Evolutionary conservation across 2,113 vertebrate genomes (phyloP).

Genomic region (Pomatorhinus ruficollis): DNA sequence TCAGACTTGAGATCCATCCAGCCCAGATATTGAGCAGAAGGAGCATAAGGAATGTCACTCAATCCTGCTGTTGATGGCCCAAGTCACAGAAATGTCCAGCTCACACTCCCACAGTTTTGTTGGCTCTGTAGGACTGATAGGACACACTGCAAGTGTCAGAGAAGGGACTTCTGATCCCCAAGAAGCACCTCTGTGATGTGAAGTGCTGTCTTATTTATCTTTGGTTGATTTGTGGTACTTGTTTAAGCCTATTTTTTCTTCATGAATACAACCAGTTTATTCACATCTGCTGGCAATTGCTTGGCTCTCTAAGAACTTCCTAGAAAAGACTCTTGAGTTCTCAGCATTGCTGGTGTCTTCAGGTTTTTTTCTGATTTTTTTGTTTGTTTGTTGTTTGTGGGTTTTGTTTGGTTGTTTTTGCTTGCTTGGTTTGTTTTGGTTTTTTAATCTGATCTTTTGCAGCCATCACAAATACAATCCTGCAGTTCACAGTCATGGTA

Average conservation of each 20-base stretch:
- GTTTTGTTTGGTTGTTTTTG: not conserved
- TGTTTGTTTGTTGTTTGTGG: not conserved
- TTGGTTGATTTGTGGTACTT: not conserved
- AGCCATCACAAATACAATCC: not conserved
- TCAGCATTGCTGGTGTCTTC: not conserved
- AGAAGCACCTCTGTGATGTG: not conserved
- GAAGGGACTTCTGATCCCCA: not conserved
- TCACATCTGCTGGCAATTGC: not conserved
- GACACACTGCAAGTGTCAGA: not conserved
- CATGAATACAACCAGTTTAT: not conserved
- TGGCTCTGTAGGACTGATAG: not conserved
- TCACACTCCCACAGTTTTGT: not conserved
- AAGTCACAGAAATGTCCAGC: not conserved
- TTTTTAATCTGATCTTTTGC: not conserved
- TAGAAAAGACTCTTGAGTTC: not conserved
- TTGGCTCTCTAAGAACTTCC: not conserved
- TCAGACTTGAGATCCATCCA: not conserved
- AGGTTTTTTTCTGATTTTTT: not conserved
- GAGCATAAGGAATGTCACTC: not conserved
- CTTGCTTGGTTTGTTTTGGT: not conserved
- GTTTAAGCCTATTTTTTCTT: not conserved
- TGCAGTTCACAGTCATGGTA: not conserved
- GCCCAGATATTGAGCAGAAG: not conserved
- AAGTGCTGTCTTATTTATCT: not conserved
- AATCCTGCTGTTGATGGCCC: not conserved